Evolutionary conservation across 2,113 vertebrate species (phyloP), one percentile per base, ranked within the genome.

Genomic region (Marcusenius ussheri): DNA sequence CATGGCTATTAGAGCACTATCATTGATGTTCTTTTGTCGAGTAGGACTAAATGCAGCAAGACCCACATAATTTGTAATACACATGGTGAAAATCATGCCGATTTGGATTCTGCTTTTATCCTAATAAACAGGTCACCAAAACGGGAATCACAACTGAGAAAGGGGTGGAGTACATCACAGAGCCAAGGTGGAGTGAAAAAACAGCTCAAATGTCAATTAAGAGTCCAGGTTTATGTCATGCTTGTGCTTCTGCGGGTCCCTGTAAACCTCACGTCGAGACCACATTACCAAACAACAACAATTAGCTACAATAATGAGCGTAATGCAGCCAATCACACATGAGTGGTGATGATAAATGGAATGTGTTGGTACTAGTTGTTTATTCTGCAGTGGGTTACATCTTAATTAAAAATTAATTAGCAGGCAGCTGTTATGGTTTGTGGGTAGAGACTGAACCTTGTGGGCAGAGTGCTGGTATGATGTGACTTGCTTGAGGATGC

Each of bases 111-210:
- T 53, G 46, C 27, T 51, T 47, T 53, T 56, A 31, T 87, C 27
- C 15, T 56, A 24, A 88, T 49, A 77, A 90, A 46, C 92, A 99
- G 98, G 95, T 95, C 87, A 97, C 93, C 90, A 96, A 90, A 90
- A 90, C 13, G 1, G 97, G 97, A 92, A 95, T 99, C 89, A 98
- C 96, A 93, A 95, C 97, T 0, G 93, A 94, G 19, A 95, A 93
- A 70, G 90, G 88, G 0, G 91, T 94, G 27, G 98, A 99, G 88
- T 93, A 90, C 53, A 95, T 99, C 58, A 99, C 98, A 1, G 93
- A 87, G 5, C 45, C 90, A 90, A 94, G 96, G 98, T 98, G 93
- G 94, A 94, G 90, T 10, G 53, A 91, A 83, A 3, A 4, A 80
- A 1, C 8, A 84, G n/a, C 62, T 84, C 15, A 47, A 24, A 21